Conservation (phyloP, 2,888 invertebrate species). For the Phyllotreta cruciferae region DNA sequence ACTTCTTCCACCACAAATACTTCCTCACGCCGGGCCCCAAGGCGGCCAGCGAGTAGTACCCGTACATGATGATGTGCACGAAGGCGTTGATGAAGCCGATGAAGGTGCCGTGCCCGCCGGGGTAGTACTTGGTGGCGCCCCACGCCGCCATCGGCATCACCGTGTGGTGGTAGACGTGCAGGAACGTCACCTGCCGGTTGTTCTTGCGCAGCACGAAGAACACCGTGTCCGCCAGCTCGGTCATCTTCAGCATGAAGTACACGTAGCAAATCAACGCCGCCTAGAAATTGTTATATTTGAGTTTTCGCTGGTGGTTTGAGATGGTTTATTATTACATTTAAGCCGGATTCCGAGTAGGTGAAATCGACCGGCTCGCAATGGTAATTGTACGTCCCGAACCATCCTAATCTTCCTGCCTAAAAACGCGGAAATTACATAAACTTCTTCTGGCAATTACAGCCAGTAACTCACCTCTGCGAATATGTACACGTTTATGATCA, state of each 20-base stretch:
- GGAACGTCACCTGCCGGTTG: constrained; percentile 84
- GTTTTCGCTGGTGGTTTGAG: too few species aligned
- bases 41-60: constrained; percentile 79
- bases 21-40: constrained; percentile 76
- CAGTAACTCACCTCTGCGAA: constrained; percentile 71
- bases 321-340: constrained; percentile 74
- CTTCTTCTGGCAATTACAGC: neutral
- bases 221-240: constrained; percentile 89
- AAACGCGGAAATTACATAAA: constrained; percentile 48
- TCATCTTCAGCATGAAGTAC: constrained; percentile 88
- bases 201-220: constrained; percentile 95
- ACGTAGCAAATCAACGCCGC: constrained; percentile 78
- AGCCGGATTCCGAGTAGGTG: constrained; percentile 72
- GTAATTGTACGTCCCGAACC: constrained; percentile 85
- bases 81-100: constrained; percentile 76
- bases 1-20: constrained; percentile 85
- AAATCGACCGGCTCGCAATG: constrained; percentile 92
- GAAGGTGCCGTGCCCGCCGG: constrained; percentile 74
- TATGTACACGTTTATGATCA: constrained; percentile 80
- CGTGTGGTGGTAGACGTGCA: constrained; percentile 93
- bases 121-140: constrained; percentile 87
- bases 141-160: constrained; percentile 95
- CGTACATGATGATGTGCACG: constrained; percentile 84
- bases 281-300: constrained; percentile 34
- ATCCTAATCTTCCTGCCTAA: constrained; percentile 77